Percentiles rank a stretch among this genome's conserved stretches.
These are phyloP conservation scores for Margarornis squamiger DNA, from an alignment of 2,797 vertebrate genomes.

Conservation along the genomic window DNA sequence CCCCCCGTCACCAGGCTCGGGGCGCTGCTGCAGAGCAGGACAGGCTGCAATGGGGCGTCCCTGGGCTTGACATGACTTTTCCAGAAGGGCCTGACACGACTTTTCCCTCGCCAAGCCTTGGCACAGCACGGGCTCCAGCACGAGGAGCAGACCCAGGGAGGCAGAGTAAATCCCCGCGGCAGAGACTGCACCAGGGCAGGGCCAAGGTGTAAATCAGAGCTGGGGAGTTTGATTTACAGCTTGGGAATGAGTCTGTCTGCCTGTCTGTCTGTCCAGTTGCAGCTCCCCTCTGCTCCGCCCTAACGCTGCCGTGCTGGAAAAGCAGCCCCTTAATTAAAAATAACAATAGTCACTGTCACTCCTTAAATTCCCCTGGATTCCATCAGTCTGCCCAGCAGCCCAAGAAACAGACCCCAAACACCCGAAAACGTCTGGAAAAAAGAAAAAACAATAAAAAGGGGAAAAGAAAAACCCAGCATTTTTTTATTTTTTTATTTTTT, in stretches of 20 bases:
- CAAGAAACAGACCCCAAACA: background rate
- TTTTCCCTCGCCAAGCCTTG: too few relatives aligned
- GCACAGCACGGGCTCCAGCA: rapidly evolving
- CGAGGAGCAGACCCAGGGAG: background rate
- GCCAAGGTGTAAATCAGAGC: background rate
- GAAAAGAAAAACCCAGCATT: rapidly evolving
- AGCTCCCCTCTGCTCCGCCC: rapidly evolving
- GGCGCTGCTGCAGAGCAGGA: background rate
- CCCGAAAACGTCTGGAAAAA: background rate
- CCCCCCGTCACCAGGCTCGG: background rate
- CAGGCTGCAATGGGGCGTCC: rapidly evolving
- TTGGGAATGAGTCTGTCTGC: background rate
- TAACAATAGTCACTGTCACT: background rate
- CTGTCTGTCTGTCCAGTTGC: background rate
- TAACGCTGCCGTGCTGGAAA: background rate
- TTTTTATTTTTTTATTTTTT: too few relatives aligned
- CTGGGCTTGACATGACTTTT: too few relatives aligned
- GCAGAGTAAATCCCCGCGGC: rapidly evolving
- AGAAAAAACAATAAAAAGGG: too few relatives aligned
- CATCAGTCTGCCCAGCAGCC: background rate
- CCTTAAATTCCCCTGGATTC: background rate
- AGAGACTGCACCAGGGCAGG: rapidly evolving
- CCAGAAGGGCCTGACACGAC: background rate
- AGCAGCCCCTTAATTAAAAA: constrained; percentile 22
- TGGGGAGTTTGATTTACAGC: background rate